A percentile compares a stretch with the other conserved stretches of the same genome.
These are phyloP conservation scores for Anarhynchus alexandrinus DNA, from an alignment of 2,113 vertebrate genomes.

Conservation along the genomic window DNA sequence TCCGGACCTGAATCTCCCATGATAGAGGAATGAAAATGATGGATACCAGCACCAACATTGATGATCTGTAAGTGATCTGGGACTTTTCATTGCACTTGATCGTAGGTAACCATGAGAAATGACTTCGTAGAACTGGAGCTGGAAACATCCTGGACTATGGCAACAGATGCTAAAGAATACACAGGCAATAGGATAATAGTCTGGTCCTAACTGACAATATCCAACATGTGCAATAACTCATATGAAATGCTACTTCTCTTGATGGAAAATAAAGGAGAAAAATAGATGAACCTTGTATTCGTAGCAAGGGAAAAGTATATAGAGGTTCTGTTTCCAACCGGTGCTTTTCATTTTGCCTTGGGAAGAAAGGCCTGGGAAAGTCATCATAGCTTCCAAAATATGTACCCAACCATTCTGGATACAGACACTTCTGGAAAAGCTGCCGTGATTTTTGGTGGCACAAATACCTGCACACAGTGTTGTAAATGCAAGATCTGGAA, in stretches of 20 bases:
- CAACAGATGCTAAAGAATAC: not conserved
- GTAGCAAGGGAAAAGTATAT: not conserved
- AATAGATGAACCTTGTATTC: not conserved
- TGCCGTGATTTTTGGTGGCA: constrained; percentile 3
- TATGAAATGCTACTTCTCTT: not conserved
- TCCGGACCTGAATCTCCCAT: not conserved
- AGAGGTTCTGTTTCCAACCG: not conserved
- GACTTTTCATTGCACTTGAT: not conserved
- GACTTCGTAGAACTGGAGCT: not conserved
- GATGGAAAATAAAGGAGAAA: not conserved
- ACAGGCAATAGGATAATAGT: not conserved
- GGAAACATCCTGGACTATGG: not conserved
- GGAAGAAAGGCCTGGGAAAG: not conserved
- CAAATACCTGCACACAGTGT: not conserved
- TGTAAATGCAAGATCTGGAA: constrained; percentile 24
- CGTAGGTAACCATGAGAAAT: not conserved
- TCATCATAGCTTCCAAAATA: constrained; percentile 5
- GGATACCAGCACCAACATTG: not conserved
- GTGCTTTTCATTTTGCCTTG: not conserved
- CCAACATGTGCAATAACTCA: not conserved
- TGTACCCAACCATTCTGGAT: not conserved
- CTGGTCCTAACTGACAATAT: not conserved
- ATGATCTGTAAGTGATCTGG: not conserved
- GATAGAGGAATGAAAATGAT: not conserved
- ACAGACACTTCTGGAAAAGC: not conserved